Conservation (phyloP, 2,797 vertebrate species). For the Pangasius larnaudii region DNA sequence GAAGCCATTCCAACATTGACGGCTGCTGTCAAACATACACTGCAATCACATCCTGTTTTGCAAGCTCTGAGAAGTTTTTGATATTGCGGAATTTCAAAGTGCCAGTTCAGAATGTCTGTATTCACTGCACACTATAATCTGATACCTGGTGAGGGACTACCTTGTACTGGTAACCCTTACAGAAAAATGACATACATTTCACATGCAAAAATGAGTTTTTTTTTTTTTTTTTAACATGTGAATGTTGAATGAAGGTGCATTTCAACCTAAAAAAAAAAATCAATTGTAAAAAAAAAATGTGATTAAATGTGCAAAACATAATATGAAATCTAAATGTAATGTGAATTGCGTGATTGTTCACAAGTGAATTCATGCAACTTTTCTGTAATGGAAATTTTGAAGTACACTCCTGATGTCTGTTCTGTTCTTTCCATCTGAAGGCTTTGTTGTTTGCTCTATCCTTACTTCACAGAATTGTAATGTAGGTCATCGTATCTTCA, state of each 20-base stretch:
- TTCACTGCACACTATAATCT: not conserved
- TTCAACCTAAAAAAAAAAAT: not conserved
- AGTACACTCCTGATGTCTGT: not conserved
- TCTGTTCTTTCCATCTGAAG: not conserved
- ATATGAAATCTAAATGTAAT: not conserved
- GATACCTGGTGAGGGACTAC: not conserved
- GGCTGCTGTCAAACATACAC: not conserved
- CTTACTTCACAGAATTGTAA: not conserved
- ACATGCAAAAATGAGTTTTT: not conserved
- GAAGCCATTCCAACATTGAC: not conserved
- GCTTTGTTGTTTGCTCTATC: not conserved
- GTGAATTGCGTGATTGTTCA: not conserved
- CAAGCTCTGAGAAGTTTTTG: not conserved
- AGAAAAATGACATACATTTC: not conserved
- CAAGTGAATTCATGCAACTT: not conserved
- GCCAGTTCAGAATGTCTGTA: not conserved
- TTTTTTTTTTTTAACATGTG: not conserved
- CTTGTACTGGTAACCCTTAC: not conserved
- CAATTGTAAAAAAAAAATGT: not conserved
- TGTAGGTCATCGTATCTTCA: not conserved
- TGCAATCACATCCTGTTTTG: conserved; percentile 7
- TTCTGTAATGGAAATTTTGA: not conserved
- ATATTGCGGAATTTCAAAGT: not conserved
- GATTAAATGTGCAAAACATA: not conserved
- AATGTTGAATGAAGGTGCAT: not conserved